Conservation (phyloP, 2,113 vertebrate species). For the Chamaea fasciata region DNA sequence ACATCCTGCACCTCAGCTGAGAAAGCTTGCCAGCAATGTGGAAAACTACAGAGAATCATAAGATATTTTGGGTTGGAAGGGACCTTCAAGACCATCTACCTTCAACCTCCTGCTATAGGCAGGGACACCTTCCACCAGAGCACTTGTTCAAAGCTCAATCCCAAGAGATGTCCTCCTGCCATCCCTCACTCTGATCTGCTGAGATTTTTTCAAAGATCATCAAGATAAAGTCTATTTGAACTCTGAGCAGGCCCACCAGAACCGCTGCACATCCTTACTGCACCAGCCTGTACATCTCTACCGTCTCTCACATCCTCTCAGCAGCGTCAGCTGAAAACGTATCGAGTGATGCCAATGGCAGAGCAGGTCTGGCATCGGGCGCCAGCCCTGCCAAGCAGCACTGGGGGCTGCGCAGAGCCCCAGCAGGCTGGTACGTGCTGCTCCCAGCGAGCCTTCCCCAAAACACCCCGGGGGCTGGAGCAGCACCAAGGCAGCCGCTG, state of each 20-base stretch:
- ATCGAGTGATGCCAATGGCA: not conserved
- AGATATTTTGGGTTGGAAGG: not conserved
- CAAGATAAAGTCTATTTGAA: not conserved
- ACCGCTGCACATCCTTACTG: not conserved
- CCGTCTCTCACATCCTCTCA: not conserved
- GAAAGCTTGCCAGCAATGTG: not conserved
- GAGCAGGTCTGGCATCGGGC: not conserved
- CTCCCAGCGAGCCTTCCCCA: not conserved
- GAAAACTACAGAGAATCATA: not conserved
- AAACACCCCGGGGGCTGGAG: not conserved
- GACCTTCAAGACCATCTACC: not conserved
- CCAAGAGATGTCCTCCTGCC: not conserved
- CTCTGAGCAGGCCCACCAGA: not conserved
- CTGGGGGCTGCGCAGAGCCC: not conserved
- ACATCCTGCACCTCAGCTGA: not conserved
- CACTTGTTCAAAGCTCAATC: not conserved
- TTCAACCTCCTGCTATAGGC: not conserved
- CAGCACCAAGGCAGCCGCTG: not conserved
- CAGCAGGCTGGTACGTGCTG: not conserved
- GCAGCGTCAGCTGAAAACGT: rapidly evolving
- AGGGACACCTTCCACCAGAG: not conserved
- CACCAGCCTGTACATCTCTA: not conserved
- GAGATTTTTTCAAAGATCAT: not conserved
- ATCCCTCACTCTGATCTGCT: not conserved
- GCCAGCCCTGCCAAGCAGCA: not conserved